Conservation (phyloP, 2,113 vertebrate genomes). For the Oxyura jamaicensis region DNA sequence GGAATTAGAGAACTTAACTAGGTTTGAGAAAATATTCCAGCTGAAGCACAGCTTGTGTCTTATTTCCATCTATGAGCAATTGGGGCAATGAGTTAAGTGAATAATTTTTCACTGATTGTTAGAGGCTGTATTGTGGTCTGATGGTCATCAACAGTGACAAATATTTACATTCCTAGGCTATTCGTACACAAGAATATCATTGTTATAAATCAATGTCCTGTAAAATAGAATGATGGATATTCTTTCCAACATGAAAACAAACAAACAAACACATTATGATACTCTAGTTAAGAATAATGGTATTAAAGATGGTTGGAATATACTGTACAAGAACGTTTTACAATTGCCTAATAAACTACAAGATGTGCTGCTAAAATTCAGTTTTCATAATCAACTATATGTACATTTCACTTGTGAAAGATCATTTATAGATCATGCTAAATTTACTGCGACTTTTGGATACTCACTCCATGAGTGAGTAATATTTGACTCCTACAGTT, state of each 20-base stretch:
- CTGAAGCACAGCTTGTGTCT: neutral
- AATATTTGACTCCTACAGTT: neutral
- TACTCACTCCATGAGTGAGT: neutral
- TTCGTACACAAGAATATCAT: neutral
- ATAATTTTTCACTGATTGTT: neutral
- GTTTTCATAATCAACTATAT: neutral
- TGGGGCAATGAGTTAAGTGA: neutral
- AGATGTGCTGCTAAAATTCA: neutral
- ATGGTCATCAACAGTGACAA: neutral
- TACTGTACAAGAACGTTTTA: neutral
- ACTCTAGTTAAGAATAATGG: neutral
- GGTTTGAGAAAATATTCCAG: neutral
- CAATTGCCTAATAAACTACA: neutral
- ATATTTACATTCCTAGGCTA: constrained; percentile 11
- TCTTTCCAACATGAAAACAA: neutral
- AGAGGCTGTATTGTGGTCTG: neutral
- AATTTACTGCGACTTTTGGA: neutral
- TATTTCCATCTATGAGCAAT: neutral
- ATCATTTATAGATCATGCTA: accelerated
- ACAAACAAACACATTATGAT: neutral
- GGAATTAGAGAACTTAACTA: neutral
- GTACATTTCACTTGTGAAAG: neutral
- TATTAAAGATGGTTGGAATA: neutral
- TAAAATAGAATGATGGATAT: neutral
- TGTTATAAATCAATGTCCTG: neutral